Evolutionary conservation across 2,113 vertebrate genomes (phyloP), one percentile per base, ranked within the genome.

Genomic region (Lathamus discolor): DNA sequence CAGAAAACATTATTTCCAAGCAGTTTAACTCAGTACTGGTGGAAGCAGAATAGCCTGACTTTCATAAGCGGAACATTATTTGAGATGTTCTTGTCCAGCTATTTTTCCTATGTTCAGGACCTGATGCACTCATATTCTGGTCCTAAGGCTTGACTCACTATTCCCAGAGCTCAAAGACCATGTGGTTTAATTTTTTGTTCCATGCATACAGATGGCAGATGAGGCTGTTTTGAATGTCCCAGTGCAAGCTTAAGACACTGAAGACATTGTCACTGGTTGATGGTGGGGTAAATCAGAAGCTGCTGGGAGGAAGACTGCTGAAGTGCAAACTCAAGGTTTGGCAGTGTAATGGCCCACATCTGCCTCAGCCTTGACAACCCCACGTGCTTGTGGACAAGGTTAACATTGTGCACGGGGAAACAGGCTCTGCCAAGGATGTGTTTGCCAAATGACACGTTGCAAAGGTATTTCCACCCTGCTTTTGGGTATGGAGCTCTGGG

Each of bases 391-490:
- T 29, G 91, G 81, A 97, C 86, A 95, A 92, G 70, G 91, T 57
- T 73, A 83, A 84, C 94, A 55, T 81, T 95, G 91, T 95, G 62
- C 62, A 33, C 0, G 14, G 77, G 66, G 94, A 68, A 92, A 20
- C 62, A 68, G 81, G 89, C 81, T 28, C 93, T 93, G 96, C 91
- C 96, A 93, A 76, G 62, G 89, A 48, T 13, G 62, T 92, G 15
- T 96, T 97, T 97, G 91, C 69, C 61, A 95, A 96, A 61, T 96
- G 95, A 95, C 93, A 92, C 2, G 13, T 95, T 73, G 41, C 61
- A 86, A 68, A 88, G 86, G 86, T 73, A 94, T 96, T 95, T 94
- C 86, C 90, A 93, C 54, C 68, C 78, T 0, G 2, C 44, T 90
- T 74, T 55, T 0, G 28, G 70, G 69, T 61, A 62, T 1, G 17